Evolutionary conservation across 2,113 vertebrate genomes (phyloP).

Genomic region (Aldabrachelys gigantea): DNA sequence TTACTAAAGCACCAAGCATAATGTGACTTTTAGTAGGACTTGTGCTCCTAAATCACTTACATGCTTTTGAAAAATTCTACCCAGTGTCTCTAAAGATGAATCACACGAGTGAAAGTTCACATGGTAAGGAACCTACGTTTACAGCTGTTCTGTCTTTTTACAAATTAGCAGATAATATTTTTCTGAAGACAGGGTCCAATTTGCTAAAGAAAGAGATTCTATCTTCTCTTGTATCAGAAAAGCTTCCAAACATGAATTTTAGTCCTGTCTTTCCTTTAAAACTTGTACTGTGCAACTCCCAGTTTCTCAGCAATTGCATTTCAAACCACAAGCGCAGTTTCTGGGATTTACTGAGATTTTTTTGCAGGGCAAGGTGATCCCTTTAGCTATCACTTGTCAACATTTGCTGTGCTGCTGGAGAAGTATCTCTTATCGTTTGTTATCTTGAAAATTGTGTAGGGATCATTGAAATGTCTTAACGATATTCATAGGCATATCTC

Average conservation of each 20-base stretch:
- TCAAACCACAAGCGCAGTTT: conserved; percentile 11
- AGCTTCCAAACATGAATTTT: conserved; percentile 26
- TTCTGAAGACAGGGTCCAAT: neutral
- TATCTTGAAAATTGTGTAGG: conserved; percentile 49
- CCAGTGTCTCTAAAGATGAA: neutral
- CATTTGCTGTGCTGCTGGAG: conserved; percentile 20
- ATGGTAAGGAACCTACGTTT: neutral
- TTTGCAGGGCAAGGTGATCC: conserved; percentile 27
- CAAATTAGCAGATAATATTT: neutral
- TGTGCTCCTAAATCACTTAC: neutral
- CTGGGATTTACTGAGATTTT: conserved; percentile 17
- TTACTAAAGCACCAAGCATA: neutral
- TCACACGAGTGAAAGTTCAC: neutral
- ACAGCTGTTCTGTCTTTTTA: neutral
- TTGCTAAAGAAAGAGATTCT: neutral
- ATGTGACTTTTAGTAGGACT: neutral
- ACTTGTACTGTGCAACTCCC: neutral
- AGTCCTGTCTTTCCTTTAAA: conserved; percentile 20
- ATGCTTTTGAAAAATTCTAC: neutral
- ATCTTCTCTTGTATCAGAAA: neutral
- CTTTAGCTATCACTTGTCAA: conserved; percentile 49
- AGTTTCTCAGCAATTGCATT: conserved; percentile 31
- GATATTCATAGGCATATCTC: conserved; percentile 76
- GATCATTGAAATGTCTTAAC: conserved; percentile 64
- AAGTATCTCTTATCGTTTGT: conserved; percentile 43